phyloP scores from a whole-genome alignment of 2,888 invertebrate species.

The Matsumyia berberina region DNA sequence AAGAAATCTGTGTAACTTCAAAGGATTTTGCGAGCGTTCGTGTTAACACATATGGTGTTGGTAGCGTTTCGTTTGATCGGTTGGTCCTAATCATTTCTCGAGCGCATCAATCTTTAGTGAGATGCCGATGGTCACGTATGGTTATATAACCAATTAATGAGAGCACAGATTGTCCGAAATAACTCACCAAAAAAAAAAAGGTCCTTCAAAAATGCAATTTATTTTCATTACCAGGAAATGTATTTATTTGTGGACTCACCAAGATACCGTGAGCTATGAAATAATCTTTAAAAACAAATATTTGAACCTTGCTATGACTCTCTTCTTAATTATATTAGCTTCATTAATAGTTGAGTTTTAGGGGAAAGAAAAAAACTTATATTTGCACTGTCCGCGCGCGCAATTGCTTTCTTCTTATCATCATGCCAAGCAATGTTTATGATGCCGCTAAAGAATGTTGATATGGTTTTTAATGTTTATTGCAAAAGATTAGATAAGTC shows the following conservation, averaged over 20 bases:
- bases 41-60: constrained; percentile 8
- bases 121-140: neutral
- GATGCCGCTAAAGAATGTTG: constrained; percentile 44
- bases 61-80: neutral
- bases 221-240: neutral
- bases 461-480: constrained; percentile 28
- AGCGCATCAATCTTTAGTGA: neutral
- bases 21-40: neutral
- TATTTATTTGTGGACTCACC: neutral
- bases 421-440: constrained; percentile 21
- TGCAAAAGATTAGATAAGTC: constrained; percentile 54
- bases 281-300: constrained; percentile 36
- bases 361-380: constrained; percentile 1
- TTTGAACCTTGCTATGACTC: constrained; percentile 21
- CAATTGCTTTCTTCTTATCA: constrained; percentile 11
- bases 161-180: constrained; percentile 1
- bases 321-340: neutral
- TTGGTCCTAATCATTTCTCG: neutral
- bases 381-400: constrained; percentile 26
- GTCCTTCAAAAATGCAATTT: constrained; percentile 25
- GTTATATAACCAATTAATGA: neutral
- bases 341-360: constrained; percentile 16
- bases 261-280: constrained; percentile 3
- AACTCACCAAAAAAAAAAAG: neutral
- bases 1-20: neutral